A percentile compares a stretch with the other conserved stretches of the same genome.
These are phyloP conservation scores for Polydrusus pterygomalis DNA, from an alignment of 2,888 invertebrate genomes.

Conservation along the genomic window DNA sequence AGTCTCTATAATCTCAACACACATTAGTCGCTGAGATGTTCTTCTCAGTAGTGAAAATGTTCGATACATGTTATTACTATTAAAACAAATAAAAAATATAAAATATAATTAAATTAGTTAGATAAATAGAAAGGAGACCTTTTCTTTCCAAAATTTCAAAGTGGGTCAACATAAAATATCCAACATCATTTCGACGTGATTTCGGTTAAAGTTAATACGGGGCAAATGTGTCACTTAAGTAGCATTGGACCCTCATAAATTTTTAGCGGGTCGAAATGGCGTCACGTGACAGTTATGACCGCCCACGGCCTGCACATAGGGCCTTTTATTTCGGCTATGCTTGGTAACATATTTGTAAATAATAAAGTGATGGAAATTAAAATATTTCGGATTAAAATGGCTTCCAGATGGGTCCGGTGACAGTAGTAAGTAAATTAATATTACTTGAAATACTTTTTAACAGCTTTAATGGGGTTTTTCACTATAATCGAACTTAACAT, in stretches of 20 bases:
- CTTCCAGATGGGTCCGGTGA: too few species aligned
- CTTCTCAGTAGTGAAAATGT: too few species aligned
- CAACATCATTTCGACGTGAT: conserved; percentile 14
- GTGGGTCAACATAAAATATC: conserved; percentile 21
- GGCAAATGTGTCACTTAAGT: conserved; percentile 35
- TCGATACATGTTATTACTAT: too few species aligned
- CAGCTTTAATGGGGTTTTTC: too few species aligned
- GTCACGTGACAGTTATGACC: conserved; percentile 27
- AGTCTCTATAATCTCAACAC: too few species aligned
- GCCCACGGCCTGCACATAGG: not conserved
- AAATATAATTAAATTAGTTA: too few species aligned
- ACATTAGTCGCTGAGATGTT: too few species aligned
- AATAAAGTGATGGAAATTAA: not conserved
- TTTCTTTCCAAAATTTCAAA: not conserved
- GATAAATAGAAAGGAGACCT: not conserved
- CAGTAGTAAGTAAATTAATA: too few species aligned
- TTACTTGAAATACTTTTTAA: too few species aligned
- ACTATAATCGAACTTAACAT: too few species aligned
- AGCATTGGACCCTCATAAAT: conserved; percentile 32
- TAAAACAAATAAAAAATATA: too few species aligned
- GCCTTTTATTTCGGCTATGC: conserved; percentile 13
- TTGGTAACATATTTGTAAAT: conserved; percentile 12
- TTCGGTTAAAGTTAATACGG: conserved; percentile 24
- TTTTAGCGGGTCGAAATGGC: conserved; percentile 23
- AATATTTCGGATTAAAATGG: too few species aligned